Percentiles rank a stretch among this genome's conserved stretches.
Evolutionary conservation across 2,113 vertebrate species (phyloP).

Genomic region (Porphyrio hochstetteri): DNA sequence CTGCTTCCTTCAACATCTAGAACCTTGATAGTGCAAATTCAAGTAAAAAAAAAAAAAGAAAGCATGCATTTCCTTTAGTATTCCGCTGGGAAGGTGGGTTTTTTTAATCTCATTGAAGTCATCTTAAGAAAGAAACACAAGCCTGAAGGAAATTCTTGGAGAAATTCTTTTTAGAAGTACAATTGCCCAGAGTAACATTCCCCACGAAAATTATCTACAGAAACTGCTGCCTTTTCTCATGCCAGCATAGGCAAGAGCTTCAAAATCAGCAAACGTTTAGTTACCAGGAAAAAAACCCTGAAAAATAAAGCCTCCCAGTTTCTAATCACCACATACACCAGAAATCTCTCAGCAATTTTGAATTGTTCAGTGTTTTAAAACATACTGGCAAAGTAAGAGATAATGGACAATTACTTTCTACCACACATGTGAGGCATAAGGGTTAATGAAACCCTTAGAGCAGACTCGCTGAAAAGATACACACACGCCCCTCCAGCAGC

Average conservation of each 20-base stretch:
- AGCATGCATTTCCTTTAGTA: not conserved
- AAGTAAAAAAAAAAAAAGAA: not conserved
- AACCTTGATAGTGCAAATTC: not conserved
- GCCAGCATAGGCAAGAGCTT: not conserved
- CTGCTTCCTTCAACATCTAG: not conserved
- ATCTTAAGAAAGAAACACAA: conserved; percentile 21
- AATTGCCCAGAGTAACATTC: not conserved
- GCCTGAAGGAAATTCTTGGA: conserved; percentile 3
- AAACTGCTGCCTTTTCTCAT: not conserved
- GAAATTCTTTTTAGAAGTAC: not conserved
- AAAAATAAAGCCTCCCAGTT: not conserved
- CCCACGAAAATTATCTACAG: not conserved
- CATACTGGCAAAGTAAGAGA: not conserved
- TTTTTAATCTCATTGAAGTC: not conserved
- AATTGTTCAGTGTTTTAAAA: not conserved
- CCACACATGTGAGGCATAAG: not conserved
- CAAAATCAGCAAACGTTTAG: not conserved
- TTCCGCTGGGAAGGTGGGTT: not conserved
- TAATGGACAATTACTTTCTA: not conserved
- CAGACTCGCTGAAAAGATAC: not conserved
- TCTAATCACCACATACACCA: not conserved
- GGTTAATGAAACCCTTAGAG: not conserved
- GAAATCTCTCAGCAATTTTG: not conserved
- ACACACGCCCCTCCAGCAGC: not conserved
- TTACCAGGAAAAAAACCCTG: rapidly evolving